Evolutionary conservation across 2,113 vertebrate genomes (phyloP).

Genomic region (Octodon degus): DNA sequence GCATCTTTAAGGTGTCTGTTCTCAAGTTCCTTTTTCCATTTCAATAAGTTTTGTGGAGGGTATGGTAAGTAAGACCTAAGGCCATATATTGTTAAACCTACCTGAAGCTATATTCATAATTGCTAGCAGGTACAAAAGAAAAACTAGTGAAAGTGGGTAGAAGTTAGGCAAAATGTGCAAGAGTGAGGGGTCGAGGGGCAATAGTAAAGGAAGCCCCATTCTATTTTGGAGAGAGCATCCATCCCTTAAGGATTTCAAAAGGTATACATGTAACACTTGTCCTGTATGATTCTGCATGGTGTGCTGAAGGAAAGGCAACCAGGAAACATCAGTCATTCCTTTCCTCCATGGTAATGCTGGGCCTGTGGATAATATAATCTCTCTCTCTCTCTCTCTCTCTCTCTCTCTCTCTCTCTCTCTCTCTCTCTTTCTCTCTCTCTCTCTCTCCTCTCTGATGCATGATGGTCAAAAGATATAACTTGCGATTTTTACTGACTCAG

Average conservation of each 20-base stretch:
- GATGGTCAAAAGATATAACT: neutral
- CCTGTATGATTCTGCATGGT: neutral
- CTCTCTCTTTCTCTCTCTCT: neutral
- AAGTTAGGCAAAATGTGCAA: neutral
- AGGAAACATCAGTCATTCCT: neutral
- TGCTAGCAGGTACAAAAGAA: neutral
- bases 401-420: neutral
- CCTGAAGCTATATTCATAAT: neutral
- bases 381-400: neutral
- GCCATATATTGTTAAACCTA: neutral
- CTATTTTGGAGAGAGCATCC: neutral
- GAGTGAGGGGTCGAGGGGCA: neutral
- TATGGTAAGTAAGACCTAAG: neutral
- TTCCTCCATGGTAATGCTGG: neutral
- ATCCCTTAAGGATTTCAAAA: neutral
- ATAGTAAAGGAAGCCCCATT: accelerated
- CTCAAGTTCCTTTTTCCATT: neutral
- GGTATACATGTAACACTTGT: neutral
- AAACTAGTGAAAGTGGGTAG: neutral
- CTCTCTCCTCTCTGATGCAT: neutral
- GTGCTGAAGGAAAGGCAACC: neutral
- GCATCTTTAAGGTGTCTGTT: neutral
- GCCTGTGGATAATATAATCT: neutral
- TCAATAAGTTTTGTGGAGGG: neutral
- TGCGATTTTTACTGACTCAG: neutral